Conservation (phyloP, 2,113 vertebrate species). For the Shinisaurus crocodilurus region DNA sequence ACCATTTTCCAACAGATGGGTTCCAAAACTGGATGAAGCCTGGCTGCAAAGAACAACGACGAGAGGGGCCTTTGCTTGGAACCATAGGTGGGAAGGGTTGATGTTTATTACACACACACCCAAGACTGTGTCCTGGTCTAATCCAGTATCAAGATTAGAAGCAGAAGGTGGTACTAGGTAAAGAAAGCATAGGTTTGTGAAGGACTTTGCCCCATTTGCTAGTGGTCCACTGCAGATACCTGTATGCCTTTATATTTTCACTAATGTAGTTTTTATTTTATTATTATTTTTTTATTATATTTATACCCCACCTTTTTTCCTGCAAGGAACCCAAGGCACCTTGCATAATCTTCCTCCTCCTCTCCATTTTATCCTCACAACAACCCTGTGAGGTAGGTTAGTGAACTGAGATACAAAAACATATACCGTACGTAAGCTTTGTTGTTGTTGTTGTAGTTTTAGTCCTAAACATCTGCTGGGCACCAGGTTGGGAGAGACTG, state of each 20-base stretch:
- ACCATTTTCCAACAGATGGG: background rate
- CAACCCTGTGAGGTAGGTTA: no score
- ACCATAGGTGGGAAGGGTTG: background rate
- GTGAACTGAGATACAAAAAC: no score
- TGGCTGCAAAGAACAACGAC: background rate
- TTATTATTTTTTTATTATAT: no score
- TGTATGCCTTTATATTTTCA: background rate
- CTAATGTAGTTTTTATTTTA: background rate
- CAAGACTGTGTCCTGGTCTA: background rate
- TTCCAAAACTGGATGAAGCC: background rate
- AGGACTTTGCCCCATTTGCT: slow-evolving; percentile 5
- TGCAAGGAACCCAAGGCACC: no score
- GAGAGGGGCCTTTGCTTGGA: background rate
- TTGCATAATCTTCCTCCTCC: no score
- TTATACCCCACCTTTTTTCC: no score
- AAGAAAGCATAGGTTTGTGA: background rate
- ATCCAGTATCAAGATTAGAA: background rate
- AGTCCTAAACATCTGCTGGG: no score
- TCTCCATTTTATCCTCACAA: no score
- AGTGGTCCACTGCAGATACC: background rate
- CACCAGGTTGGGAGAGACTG: no score
- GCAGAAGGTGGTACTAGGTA: background rate
- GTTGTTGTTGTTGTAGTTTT: no score
- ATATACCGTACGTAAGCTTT: no score
- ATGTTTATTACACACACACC: background rate